These are phyloP conservation scores for Lasaia peninsularis DNA, from an alignment of 1,140 invertebrate species.

Conservation along the genomic window DNA sequence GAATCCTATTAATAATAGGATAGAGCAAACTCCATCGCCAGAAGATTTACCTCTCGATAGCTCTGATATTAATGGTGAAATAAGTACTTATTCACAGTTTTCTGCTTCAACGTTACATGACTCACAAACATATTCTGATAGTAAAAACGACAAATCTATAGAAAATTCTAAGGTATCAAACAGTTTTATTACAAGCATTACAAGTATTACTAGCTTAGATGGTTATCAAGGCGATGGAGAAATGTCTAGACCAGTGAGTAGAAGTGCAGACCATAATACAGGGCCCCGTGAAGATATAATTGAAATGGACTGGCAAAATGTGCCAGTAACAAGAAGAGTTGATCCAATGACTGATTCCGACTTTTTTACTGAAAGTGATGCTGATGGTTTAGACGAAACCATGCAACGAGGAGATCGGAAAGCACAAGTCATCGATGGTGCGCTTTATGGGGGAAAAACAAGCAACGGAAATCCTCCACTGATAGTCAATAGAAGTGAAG, in stretches of 20 bases:
- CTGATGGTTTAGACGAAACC: slow-evolving; percentile 87
- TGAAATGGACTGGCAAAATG: slow-evolving; percentile 77
- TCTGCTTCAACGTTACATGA: slow-evolving; percentile 65
- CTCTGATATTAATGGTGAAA: slow-evolving; percentile 76
- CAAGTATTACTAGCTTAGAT: slow-evolving; percentile 90
- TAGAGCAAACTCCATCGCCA: slow-evolving; percentile 87
- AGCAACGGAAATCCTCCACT: slow-evolving; percentile 68
- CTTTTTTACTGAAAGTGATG: slow-evolving; percentile 92
- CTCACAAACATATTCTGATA: slow-evolving; percentile 75
- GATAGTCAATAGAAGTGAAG: slow-evolving; percentile 77
- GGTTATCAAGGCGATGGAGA: slow-evolving; percentile 93
- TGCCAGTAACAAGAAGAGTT: slow-evolving; percentile 77
- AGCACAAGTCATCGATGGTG: slow-evolving; percentile 90
- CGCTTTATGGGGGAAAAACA: slow-evolving; percentile 84
- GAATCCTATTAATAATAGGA: slow-evolving; percentile 63
- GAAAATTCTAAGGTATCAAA: slow-evolving; percentile 79
- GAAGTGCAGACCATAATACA: slow-evolving; percentile 83
- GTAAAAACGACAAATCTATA: slow-evolving; percentile 79
- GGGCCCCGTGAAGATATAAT: slow-evolving; percentile 64
- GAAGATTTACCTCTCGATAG: slow-evolving; percentile 89
- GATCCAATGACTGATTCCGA: slow-evolving; percentile 94
- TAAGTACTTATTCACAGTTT: slow-evolving; percentile 70
- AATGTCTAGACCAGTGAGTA: slow-evolving; percentile 87
- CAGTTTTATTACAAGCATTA: slow-evolving; percentile 89
- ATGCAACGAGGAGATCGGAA: slow-evolving; percentile 82